These are phyloP conservation scores for Tachystola acroxantha DNA, from an alignment of 2,888 invertebrate species.

Conservation along the genomic window DNA sequence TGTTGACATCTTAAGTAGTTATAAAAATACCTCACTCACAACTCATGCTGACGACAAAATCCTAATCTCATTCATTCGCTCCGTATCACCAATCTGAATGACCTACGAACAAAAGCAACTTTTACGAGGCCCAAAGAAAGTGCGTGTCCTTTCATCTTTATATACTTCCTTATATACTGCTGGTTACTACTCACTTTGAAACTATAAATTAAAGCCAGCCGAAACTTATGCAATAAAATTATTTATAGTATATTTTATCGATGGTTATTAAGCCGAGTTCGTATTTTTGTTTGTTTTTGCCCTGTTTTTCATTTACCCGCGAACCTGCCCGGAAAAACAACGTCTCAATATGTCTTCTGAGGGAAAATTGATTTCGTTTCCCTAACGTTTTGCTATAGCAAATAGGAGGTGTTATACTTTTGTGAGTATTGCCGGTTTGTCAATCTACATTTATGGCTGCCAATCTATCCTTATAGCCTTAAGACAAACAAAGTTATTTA, in stretches of 20 bases:
- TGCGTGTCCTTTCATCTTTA: constrained; percentile 10
- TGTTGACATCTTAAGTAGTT: background rate
- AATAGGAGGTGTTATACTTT: too few relatives aligned
- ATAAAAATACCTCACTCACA: background rate
- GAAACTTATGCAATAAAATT: constrained; percentile 2
- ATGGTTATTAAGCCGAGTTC: constrained; percentile 7
- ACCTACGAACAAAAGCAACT: constrained; percentile 9
- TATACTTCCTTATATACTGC: background rate
- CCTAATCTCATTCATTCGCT: constrained; percentile 5
- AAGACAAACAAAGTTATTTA: too few relatives aligned
- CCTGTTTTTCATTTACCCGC: constrained; percentile 23
- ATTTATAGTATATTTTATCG: constrained; percentile 2
- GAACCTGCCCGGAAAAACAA: constrained; percentile 38
- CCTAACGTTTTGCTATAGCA: constrained; percentile 22
- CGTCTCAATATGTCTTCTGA: constrained; percentile 37
- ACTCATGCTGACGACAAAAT: constrained; percentile 7
- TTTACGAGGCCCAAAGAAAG: constrained; percentile 6
- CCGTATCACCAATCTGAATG: constrained; percentile 4
- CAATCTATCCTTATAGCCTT: too few relatives aligned
- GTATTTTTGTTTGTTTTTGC: constrained; percentile 14
- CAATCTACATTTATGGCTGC: too few relatives aligned
- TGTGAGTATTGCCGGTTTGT: too few relatives aligned
- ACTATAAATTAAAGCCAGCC: background rate
- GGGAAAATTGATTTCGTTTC: constrained; percentile 40
- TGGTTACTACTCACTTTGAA: background rate